Evolutionary conservation across 2,888 invertebrate species (phyloP).

Genomic region (Ellobium chinense): DNA sequence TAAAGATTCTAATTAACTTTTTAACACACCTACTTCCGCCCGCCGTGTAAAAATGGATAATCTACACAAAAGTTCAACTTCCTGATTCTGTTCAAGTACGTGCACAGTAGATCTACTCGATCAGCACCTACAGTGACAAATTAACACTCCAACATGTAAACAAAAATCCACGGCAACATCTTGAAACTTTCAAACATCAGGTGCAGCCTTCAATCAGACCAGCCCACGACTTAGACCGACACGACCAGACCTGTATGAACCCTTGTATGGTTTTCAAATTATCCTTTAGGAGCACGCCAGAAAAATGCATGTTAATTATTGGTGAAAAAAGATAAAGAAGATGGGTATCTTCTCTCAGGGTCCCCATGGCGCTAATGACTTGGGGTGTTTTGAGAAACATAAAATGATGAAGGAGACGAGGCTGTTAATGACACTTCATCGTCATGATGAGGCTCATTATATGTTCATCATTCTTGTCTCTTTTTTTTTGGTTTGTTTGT

Average conservation of each 20-base stretch:
- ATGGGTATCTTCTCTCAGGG: not conserved
- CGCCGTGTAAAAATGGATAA: too few relatives aligned
- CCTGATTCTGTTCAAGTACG: not conserved
- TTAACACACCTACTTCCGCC: too few relatives aligned
- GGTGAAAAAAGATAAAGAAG: conserved; percentile 8
- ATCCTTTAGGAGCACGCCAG: not conserved
- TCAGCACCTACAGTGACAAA: not conserved
- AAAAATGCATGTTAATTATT: not conserved
- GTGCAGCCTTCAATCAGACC: too few relatives aligned
- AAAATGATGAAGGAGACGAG: not conserved
- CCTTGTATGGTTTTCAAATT: not conserved
- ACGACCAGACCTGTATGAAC: too few relatives aligned
- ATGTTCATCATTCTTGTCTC: too few relatives aligned
- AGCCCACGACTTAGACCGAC: too few relatives aligned
- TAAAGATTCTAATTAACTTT: too few relatives aligned
- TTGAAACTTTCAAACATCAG: too few relatives aligned
- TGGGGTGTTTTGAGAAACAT: not conserved
- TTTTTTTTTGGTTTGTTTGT: too few relatives aligned
- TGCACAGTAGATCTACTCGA: not conserved
- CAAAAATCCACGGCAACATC: too few relatives aligned
- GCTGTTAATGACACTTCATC: not conserved
- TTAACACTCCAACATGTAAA: too few relatives aligned
- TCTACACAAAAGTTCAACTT: too few relatives aligned
- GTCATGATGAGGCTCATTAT: not conserved
- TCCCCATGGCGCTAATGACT: not conserved